Percentiles rank a stretch among this genome's conserved stretches.
phyloP scores from a whole-genome alignment of 2,888 invertebrate species.

The Crepidodera aurea region DNA sequence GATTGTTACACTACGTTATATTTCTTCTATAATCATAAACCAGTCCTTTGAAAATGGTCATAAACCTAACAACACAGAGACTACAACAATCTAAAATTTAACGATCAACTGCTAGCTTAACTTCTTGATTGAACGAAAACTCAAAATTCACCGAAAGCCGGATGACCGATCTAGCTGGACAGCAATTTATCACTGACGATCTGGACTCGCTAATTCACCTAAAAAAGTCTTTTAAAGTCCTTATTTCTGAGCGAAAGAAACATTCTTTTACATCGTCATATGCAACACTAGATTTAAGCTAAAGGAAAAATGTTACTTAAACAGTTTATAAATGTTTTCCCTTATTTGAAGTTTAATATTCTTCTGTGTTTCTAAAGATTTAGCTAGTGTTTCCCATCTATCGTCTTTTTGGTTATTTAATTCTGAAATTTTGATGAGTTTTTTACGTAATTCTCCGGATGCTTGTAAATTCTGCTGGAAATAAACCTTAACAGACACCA shows the following conservation, averaged over 20 bases:
- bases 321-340: background rate
- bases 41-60: background rate
- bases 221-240: too few relatives aligned
- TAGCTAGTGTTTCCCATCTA: background rate
- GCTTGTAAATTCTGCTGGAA: constrained; percentile 25
- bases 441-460: constrained; percentile 17
- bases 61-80: constrained; percentile 5
- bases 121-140: constrained; percentile 33
- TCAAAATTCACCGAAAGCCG: background rate
- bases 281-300: too few relatives aligned
- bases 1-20: background rate
- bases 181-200: background rate
- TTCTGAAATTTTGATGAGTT: constrained; percentile 1
- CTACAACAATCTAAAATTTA: constrained; percentile 26
- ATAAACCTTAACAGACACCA: constrained; percentile 14
- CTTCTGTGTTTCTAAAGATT: background rate
- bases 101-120: constrained; percentile 28
- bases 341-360: background rate
- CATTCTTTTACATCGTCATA: too few relatives aligned
- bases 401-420: background rate
- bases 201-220: too few relatives aligned
- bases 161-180: background rate
- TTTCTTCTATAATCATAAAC: constrained; percentile 13
- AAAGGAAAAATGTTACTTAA: too few relatives aligned
- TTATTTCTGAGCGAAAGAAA: too few relatives aligned